Evolutionary conservation across 1,140 invertebrate species (phyloP).

Genomic region (Macrocentrus cingulum): DNA sequence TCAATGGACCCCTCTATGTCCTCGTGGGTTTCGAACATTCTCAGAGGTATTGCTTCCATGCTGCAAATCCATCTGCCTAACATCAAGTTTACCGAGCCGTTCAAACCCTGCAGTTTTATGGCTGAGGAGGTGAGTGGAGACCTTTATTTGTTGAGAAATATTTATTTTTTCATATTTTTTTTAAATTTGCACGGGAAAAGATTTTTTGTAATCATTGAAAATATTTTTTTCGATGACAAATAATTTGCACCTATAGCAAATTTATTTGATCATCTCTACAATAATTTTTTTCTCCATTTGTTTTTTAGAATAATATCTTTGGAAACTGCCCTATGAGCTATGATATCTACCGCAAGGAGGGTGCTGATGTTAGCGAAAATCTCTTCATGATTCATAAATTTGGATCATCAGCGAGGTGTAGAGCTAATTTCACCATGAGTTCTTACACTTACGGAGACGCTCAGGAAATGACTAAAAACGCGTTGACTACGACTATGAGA

Average conservation of each 20-base stretch:
- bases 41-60: too few species aligned
- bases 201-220: too few species aligned
- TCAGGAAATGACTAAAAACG: too few species aligned
- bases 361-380: constrained; percentile 11
- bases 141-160: constrained; percentile 48
- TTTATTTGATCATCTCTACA: too few species aligned
- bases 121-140: constrained; percentile 55
- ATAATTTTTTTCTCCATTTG: constrained; percentile 53
- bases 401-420: constrained; percentile 39
- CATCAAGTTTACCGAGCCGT: constrained; percentile 27
- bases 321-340: constrained; percentile 45
- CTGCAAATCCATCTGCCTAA: constrained; percentile 34
- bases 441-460: constrained; percentile 31
- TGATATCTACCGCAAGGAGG: constrained; percentile 32
- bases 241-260: too few species aligned
- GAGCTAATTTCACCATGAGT: constrained; percentile 33
- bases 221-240: too few species aligned
- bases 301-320: constrained; percentile 51
- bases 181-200: too few species aligned
- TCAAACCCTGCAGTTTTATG: constrained; percentile 37
- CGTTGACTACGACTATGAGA: constrained; percentile 38
- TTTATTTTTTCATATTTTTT: constrained; percentile 35
- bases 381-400: constrained; percentile 36
- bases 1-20: too few species aligned
- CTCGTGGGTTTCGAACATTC: too few species aligned